These are phyloP conservation scores for Caenorhabditis remanei DNA, from an alignment of 1,140 invertebrate species.

Conservation along the genomic window DNA sequence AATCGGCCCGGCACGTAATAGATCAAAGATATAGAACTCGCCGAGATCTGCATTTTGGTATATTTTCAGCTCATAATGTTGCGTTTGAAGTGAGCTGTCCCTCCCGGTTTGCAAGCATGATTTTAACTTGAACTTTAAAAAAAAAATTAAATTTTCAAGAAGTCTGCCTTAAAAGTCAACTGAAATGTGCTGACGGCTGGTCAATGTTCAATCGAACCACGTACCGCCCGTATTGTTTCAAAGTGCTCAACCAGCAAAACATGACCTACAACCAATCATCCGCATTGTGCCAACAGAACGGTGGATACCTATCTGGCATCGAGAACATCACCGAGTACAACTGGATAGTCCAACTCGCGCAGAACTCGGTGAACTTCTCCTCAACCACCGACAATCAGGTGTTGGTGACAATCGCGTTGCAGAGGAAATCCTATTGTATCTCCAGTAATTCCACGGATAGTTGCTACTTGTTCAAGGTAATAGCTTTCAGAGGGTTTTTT, in stretches of 20 bases:
- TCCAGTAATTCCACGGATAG: background rate
- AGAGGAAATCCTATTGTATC: slow-evolving; percentile 18
- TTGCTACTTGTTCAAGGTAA: slow-evolving; percentile 15
- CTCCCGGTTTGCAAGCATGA: no score
- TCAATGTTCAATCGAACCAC: background rate
- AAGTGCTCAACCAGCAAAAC: background rate
- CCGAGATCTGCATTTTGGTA: no score
- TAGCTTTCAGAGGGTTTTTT: no score
- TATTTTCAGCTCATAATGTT: no score
- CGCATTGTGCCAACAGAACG: background rate
- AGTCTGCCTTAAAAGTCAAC: background rate
- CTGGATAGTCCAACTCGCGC: background rate
- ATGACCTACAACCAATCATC: background rate
- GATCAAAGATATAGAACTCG: no score
- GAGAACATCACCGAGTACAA: slow-evolving; percentile 31
- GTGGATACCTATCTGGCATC: slow-evolving; percentile 27
- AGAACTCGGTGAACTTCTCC: background rate
- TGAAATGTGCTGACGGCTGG: slow-evolving; percentile 5
- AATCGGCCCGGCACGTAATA: no score
- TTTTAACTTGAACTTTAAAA: no score
- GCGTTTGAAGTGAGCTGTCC: no score
- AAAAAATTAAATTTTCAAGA: no score
- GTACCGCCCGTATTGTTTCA: background rate
- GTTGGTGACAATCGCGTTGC: slow-evolving; percentile 35
- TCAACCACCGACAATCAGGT: background rate